phyloP scores from a whole-genome alignment of 2,888 invertebrate species.

The Dynastes hyllus region DNA sequence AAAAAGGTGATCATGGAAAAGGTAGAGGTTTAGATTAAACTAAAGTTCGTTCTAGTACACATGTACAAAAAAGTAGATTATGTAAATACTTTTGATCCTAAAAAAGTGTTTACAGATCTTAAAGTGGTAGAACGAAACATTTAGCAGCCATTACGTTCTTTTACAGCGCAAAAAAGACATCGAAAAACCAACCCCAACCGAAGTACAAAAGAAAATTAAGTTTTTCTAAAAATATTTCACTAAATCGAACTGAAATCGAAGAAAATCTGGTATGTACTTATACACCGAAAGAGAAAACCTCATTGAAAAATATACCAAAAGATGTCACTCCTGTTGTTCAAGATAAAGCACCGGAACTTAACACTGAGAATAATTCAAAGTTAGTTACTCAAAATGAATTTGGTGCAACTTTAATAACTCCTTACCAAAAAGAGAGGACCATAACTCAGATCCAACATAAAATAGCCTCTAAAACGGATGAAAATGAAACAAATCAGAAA shows the following conservation, averaged over 20 bases:
- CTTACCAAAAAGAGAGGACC: background rate
- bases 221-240: slow-evolving; percentile 54
- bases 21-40: too few species aligned
- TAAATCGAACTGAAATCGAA: slow-evolving; percentile 57
- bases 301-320: background rate
- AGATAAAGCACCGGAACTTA: too few species aligned
- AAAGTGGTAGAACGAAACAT: too few species aligned
- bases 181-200: background rate
- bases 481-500: too few species aligned
- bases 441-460: too few species aligned
- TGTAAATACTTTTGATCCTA: too few species aligned
- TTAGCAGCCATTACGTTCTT: background rate
- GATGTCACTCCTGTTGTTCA: too few species aligned
- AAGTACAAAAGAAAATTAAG: slow-evolving; percentile 59
- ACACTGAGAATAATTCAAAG: background rate
- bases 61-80: too few species aligned
- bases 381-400: background rate
- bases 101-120: too few species aligned
- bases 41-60: too few species aligned
- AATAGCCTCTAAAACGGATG: too few species aligned
- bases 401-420: background rate
- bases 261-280: slow-evolving; percentile 59
- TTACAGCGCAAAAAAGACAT: slow-evolving; percentile 20
- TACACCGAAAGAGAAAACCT: slow-evolving; percentile 28
- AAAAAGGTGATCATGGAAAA: too few species aligned